Conservation (phyloP, 1,140 invertebrate genomes). For the Eumeta japonica region DNA sequence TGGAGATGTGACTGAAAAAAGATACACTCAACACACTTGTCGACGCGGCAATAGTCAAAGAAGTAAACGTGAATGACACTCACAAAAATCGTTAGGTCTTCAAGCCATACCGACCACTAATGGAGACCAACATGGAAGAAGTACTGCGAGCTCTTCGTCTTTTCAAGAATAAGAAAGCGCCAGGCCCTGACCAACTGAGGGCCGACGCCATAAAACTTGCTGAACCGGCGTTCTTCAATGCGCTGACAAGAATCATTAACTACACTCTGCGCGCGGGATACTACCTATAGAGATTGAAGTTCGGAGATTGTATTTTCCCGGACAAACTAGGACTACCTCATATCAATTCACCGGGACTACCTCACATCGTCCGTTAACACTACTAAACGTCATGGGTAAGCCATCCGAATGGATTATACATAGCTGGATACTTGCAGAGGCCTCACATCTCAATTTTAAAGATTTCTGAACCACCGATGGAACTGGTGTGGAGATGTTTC, state of each 20-base stretch:
- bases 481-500: too few relatives aligned
- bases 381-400: too few relatives aligned
- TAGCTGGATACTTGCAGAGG: too few relatives aligned
- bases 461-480: too few relatives aligned
- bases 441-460: too few relatives aligned
- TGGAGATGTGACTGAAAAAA: background rate
- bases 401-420: too few relatives aligned
- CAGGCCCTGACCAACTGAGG: constrained; percentile 3
- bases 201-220: constrained; percentile 7
- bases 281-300: constrained; percentile 6
- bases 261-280: constrained; percentile 4
- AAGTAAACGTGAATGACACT: background rate
- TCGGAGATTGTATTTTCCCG: constrained; percentile 7
- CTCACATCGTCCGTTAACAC: too few relatives aligned
- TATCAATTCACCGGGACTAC: too few relatives aligned
- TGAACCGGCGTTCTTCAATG: background rate
- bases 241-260: background rate
- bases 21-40: constrained; percentile 4
- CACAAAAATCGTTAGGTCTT: background rate
- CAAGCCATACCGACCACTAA: constrained; percentile 5
- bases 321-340: constrained; percentile 7
- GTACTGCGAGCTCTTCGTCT: constrained; percentile 1
- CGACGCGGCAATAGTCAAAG: constrained; percentile 7
- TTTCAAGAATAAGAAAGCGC: constrained; percentile 9
- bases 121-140: background rate